Conservation (phyloP, 2,797 vertebrate genomes). For the Nyctalus aviator region DNA sequence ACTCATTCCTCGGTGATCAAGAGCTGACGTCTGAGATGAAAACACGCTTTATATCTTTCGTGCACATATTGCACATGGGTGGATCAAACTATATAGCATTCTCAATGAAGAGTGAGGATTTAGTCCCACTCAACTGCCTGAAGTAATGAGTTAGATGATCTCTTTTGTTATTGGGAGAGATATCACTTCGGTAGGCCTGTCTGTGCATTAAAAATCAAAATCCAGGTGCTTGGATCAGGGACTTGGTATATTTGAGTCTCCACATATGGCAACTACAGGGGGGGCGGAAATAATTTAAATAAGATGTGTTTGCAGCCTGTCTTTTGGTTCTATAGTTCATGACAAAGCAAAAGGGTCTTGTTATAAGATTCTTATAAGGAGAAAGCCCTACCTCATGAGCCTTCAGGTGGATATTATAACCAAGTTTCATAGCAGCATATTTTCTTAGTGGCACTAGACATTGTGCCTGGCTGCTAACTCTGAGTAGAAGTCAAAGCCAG, state of each 20-base stretch:
- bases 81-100: neutral
- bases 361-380: constrained; percentile 24
- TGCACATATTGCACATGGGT: too few relatives aligned
- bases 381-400: neutral
- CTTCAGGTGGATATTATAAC: neutral
- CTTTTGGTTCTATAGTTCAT: constrained; percentile 36
- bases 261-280: neutral
- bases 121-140: neutral
- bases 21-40: neutral
- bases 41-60: neutral
- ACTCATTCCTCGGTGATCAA: neutral
- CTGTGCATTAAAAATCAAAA: constrained; percentile 32
- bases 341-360: constrained; percentile 43
- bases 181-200: neutral
- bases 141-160: neutral
- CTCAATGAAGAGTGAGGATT: neutral
- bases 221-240: neutral
- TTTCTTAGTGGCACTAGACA: constrained; percentile 37
- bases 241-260: neutral
- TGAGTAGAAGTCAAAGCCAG: constrained; percentile 47
- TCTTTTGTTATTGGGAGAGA: neutral
- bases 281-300: neutral
- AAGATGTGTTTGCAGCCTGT: neutral
- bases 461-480: constrained; percentile 17
- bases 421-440: neutral